Base-by-base conservation (phyloP, 2,888 invertebrate genomes). In the Dryobota labecula region DNA sequence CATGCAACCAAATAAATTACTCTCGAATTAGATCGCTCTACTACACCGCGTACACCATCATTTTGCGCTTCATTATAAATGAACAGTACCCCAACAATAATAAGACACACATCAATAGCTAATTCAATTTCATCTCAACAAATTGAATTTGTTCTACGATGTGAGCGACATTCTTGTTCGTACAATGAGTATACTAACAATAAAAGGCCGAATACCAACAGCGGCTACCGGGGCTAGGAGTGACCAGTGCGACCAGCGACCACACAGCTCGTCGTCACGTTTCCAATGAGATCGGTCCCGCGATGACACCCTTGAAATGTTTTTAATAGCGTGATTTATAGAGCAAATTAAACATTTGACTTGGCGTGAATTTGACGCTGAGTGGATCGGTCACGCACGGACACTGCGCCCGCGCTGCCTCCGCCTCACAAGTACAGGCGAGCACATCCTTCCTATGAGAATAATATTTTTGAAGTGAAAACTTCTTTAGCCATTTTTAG, bases 321-420 rank as follows among this genome's bases (percentile, higher is more conserved):
- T 94, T 95, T 93, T 95, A 96, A 95, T 96, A 91, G 94, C 93
- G 92, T 95, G 95, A 95, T 95, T 95, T 95, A 95, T 95, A 95
- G 95, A 95, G 93, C 95, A 96, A 96, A 95, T 96, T 96, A 96
- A 96, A 96, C 95, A 96, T 96, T 95, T 96, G 95, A 96, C 94
- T 95, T 95, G 94, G 88, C 95, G 95, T 96, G 95, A 95, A 96
- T 95, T 94, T 91, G 93, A 91, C 87, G 93, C 91, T 95, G 95
- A 95, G 95, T 95, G 94, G 92, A 95, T 95, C 94, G 86, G 95
- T 92, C 94, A 95, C 95, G 95, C 95, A 95, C 95, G 95, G 94
- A 91, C 93, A 83, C 74, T 82, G 87, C 79, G 87, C 84, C 85
- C 86, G 86, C 84, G 84, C 80, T 80, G 83, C 80, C 88, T 77